Evolutionary conservation across 2,797 vertebrate species (phyloP), one percentile per base, ranked within the genome.

Genomic region (Babyrousa celebensis): DNA sequence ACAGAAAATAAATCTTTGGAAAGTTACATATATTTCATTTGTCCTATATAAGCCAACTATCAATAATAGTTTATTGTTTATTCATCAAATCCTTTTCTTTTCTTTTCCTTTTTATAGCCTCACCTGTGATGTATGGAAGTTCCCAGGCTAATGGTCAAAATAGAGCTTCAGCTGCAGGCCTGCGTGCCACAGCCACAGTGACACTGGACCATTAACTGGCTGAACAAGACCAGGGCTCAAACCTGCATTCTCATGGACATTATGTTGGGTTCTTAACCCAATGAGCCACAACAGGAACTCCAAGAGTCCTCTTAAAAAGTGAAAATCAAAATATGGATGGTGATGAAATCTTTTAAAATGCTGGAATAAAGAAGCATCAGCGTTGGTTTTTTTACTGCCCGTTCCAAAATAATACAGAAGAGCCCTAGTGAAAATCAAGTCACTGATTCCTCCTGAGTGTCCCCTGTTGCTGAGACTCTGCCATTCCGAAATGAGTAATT

Each of bases 281-380:
- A 5, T 48, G 43, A 48, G 43, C 43, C 43, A 48, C 4, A 48
- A 48, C 9, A 10, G 43, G 43, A 48, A 48, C 43, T 48, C 9
- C 36, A 36, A 65, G 21, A 72, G 17, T 79, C 29, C 12, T 18
- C 88, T 58, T 86, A 14, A 80, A 70, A 83, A 94, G n/a, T 70
- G 67, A 84, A 89, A 89, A 67, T 63, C 25, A 94, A 95, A 96
- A 70, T 71, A 80, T 5, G 20, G 20, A 29, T 62, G 43, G 12
- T 8, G 43, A 43, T 17, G 14, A 96, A 93, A 74, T 75, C 11
- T 65, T 83, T 48, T 52, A 48, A 89, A 86, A 60, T 62, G 6
- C 4, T 7, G 0, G 25, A 85, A 84, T 79, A 84, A 79, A 79
- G 74, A 8, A 3, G 70, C 10, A 36, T 52, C 17, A 96, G 40